phyloP scores from a whole-genome alignment of 2,797 vertebrate species.

The Podarcis siculus region DNA sequence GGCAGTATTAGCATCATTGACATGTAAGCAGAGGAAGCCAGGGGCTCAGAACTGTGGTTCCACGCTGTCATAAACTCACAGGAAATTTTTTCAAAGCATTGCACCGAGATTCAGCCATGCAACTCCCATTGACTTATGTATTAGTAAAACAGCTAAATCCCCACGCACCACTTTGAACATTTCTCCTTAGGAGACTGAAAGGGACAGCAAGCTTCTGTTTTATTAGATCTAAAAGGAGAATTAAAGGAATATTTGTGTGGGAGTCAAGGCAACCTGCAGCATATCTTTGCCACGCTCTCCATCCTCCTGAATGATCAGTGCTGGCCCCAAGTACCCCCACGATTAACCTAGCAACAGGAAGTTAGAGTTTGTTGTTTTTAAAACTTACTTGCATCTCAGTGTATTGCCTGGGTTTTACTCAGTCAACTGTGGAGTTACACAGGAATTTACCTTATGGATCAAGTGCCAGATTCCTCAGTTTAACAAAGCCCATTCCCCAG shows the following conservation, averaged over 20 bases:
- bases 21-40: background rate
- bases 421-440: background rate
- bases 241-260: background rate
- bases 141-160: background rate
- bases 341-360: background rate
- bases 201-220: background rate
- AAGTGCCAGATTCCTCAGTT: background rate
- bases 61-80: rapidly evolving
- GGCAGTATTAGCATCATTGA: background rate
- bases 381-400: background rate
- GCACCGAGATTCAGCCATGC: rapidly evolving
- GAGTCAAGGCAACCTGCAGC: background rate
- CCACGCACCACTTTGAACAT: background rate
- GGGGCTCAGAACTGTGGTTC: conserved; percentile 21
- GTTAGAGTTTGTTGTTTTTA: background rate
- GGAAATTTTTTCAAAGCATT: background rate
- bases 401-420: background rate
- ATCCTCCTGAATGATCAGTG: too few species aligned
- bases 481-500: background rate
- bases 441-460: background rate
- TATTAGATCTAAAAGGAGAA: background rate
- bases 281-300: background rate
- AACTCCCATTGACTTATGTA: rapidly evolving
- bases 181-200: background rate
- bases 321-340: background rate